Evolutionary conservation across 23 tunicate species (phyloP), one percentile per base, ranked within the genome.

Genomic region (Clavelina lepadiformis): DNA sequence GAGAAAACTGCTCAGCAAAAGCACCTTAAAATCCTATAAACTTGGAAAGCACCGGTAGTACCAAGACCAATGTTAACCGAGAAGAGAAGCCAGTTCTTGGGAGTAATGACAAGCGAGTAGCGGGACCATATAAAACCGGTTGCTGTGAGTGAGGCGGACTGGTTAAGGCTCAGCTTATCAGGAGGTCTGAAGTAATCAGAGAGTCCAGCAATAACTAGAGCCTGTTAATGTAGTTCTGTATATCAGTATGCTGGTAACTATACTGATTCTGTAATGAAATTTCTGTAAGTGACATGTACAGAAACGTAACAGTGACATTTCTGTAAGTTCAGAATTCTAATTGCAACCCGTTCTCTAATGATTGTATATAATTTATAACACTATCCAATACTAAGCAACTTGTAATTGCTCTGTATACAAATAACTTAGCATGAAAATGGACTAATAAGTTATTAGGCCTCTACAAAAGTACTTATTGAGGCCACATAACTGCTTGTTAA

Each of bases 41-140:
- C 98, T 71, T 91, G 98, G 35, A 71, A 69, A 13, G 58, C 35
- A 27, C 98, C 98, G 3, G 98, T 91, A 27, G 64, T 44, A 6
- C 98, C 98, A 41, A 91, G 75, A 23, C 73, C 62, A 49, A 91
- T 49, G 57, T 91, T 91, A 31, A 91, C 98, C 3, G 92, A 82
- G 51, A 91, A 91, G n/a, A 91, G 72, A 30, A 91, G 61, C 85
- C 83, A 91, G 63, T 91, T 91, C 56, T 91, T 91, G 35, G 98
- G 98, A 20, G 77, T 83, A 57, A 91, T 73, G 1, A 91, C 92
- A 67, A 91, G 29, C 7, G 98, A 91, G 49, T 91, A 91, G 1
- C 98, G 75, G 21, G 93, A 83, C 98, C 98, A 91, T 19, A 91
- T 91, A 30, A 85, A 44, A 23, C 98, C 98, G 18, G 98, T 91